Evolutionary conservation across 2,797 vertebrate species (phyloP), one percentile per base, ranked within the genome.

Genomic region (Poeciliopsis gracilis): DNA sequence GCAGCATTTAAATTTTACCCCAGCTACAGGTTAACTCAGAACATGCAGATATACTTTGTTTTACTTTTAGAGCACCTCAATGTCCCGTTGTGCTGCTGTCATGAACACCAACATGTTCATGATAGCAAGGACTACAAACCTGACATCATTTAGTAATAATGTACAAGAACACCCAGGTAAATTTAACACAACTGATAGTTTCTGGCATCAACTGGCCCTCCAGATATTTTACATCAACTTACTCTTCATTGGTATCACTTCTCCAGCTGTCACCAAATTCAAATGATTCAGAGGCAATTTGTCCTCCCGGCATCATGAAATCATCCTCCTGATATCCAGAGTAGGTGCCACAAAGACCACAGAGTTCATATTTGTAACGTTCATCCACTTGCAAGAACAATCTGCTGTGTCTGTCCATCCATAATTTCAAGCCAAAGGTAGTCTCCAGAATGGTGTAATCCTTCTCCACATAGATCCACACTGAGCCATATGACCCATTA

Each of bases 201-300:
- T 16, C 28, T 33, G 16, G 59, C 36, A 18, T 36, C 6, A 33
- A 30, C n/a, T 28, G 2, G 9, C 13, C 57, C 7, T 16, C 59
- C 6, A 63, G 30, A 33, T 13, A 59, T 63, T 2, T 18, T 13
- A 36, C 36, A 33, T 20, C 6, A 70, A 93, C 96, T 95, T 82
- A 97, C 96, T 36, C 75, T 84, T 91, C 90, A 55, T 86, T 72
- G n/a, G 80, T 84, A 33, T 91, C 92, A 28, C 94, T 89, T 79
- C 83, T 91, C 97, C 97, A 97, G 92, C 96, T 97, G 82, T 96
- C 93, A 57, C 92, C 96, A 89, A 97, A 97, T 70, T 94, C 92
- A 69, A 95, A 95, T 3, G 89, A 5, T 18, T 86, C 89, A 3
- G 89, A 89, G 4, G 91, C 91, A 11, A 93, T 85, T 72, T 84